Evolutionary conservation across 37 sponge, comb jelly and placozoan genomes (phyloP).

Genomic region (Petrosia ficiformis): DNA sequence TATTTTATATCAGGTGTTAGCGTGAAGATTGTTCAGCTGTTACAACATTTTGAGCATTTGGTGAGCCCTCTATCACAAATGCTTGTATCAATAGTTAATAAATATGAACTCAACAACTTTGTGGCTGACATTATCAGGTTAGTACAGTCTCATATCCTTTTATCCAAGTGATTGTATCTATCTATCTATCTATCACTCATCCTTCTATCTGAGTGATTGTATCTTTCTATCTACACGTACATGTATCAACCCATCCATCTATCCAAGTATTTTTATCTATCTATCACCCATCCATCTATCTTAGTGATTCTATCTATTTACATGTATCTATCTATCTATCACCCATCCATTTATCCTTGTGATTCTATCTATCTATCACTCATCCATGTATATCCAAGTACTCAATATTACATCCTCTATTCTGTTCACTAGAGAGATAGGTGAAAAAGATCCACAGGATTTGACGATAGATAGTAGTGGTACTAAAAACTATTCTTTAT

Average conservation of each 20-base stretch:
- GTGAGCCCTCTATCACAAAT: constrained; percentile 49
- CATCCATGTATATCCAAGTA: not conserved
- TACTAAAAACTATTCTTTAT: constrained; percentile 62
- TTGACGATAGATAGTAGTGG: constrained; percentile 80
- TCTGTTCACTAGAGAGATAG: constrained; percentile 56
- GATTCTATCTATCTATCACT: too few relatives aligned
- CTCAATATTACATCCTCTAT: not conserved
- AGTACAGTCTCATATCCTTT: not conserved
- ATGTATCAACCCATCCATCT: too few relatives aligned
- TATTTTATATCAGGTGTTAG: constrained; percentile 60
- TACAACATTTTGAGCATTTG: constrained; percentile 90
- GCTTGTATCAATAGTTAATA: constrained; percentile 31
- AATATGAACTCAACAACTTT: constrained; percentile 39
- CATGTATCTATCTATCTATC: too few relatives aligned
- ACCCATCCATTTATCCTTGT: too few relatives aligned
- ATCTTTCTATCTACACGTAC: too few relatives aligned
- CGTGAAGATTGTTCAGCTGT: constrained; percentile 82
- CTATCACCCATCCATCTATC: too few relatives aligned
- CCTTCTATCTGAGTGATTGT: too few relatives aligned
- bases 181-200: not conserved
- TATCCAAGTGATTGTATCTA: not conserved
- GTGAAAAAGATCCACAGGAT: constrained; percentile 66
- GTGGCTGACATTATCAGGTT: constrained; percentile 68
- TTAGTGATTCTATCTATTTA: too few relatives aligned
- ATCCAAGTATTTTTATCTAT: too few relatives aligned